Evolutionary conservation across 2,113 vertebrate genomes (phyloP), one percentile per base, ranked within the genome.

Genomic region (Albula glossodonta): DNA sequence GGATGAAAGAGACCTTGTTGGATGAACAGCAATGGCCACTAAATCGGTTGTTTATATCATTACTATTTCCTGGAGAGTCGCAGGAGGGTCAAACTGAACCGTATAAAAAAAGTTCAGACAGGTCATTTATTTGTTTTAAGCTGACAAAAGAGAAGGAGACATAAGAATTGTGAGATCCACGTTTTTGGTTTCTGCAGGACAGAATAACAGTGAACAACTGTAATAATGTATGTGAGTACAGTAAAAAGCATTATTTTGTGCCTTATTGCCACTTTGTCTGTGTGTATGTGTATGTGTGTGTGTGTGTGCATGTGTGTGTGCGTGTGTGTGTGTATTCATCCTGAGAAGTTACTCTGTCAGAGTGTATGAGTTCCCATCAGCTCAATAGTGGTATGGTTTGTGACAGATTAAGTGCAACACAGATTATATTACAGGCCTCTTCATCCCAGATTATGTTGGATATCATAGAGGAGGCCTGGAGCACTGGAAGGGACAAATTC

Each of bases 381-480:
- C 63, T 84, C 41, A 49, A 12, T 63, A n/a, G 83, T 41, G 63
- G 53, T 63, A 84, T 78, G 74, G 60, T 77, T 84, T 78, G 50
- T 77, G n/a, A 5, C 22, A 77, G 74, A 84, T 84, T 79, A 84
- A 31, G 41, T 4, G 31, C 83, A 17, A 12, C 74, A 53, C 51
- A 78, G 66, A 84, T 84, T 84, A 84, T 78, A 84, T 84, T 84
- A 84, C 49, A 7, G 31, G 8, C 25, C 25, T 80, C 48, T 56
- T 84, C 66, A 84, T 84, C 83, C 70, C 11, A 74, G 83, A 84
- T 84, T 78, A 84, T 78, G 60, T 41, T 50, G 31, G 31, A 78
- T 78, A 41, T 31, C n/a, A 31, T 74, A n/a, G 22, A 74, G n/a
- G 31, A 74, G 25, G 70, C 70, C 70, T 31, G 22, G 70, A 74